These are phyloP conservation scores for Entomobrya multifasciata DNA, from an alignment of 2,888 invertebrate species.

Conservation along the genomic window DNA sequence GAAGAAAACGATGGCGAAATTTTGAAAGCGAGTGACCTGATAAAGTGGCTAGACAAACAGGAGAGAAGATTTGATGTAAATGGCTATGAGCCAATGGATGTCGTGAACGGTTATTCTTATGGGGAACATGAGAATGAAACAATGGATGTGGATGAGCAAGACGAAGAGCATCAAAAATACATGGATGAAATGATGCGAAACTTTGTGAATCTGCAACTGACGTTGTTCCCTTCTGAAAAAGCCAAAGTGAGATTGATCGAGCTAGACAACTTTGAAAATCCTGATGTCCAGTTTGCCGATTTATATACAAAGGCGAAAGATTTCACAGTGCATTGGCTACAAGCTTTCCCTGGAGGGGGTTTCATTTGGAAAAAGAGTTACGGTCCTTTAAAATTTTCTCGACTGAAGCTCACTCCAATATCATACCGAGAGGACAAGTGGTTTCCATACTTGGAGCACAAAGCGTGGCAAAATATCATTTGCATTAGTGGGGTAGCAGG, in stretches of 20 bases:
- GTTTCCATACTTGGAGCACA: background rate
- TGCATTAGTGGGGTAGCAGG: conserved; percentile 40
- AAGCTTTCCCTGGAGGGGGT: background rate
- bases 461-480: conserved; percentile 13
- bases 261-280: conserved; percentile 30
- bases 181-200: background rate
- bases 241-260: conserved; percentile 14
- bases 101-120: background rate
- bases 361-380: conserved; percentile 34
- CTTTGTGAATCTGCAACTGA: background rate
- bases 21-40: conserved; percentile 18
- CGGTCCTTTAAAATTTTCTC: background rate
- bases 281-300: background rate
- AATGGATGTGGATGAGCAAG: background rate
- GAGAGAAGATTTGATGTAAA: background rate
- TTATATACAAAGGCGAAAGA: background rate
- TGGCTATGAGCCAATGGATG: background rate
- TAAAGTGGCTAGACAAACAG: background rate
- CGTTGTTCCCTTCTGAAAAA: background rate
- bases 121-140: background rate
- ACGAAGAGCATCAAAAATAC: background rate
- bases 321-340: conserved; percentile 9
- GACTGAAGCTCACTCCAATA: background rate
- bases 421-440: conserved; percentile 31
- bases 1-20: background rate